These are phyloP conservation scores for Pristionchus japonicus DNA, from an alignment of 2,888 invertebrate species.

Conservation along the genomic window DNA sequence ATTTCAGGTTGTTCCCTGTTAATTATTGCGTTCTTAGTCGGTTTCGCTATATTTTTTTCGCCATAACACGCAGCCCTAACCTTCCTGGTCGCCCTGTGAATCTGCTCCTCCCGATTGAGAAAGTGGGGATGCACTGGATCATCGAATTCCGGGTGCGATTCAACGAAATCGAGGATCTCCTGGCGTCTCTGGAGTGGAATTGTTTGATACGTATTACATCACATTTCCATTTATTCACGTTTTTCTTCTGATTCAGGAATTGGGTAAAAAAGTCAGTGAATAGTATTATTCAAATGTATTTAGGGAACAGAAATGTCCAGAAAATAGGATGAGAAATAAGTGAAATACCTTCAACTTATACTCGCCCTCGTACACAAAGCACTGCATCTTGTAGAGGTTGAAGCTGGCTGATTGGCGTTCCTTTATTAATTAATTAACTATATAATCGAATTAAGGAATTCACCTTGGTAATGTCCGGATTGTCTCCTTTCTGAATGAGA, in stretches of 20 bases:
- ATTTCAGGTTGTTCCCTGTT: no score
- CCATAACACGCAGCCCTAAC: no score
- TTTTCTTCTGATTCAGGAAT: no score
- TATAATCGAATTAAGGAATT: no score
- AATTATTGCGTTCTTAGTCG: no score
- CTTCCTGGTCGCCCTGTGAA: slow-evolving; percentile 75
- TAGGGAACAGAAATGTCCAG: no score
- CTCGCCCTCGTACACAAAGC: neutral
- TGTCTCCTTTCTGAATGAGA: neutral
- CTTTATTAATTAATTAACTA: neutral
- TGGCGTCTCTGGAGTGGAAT: slow-evolving; percentile 60
- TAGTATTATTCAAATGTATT: no score
- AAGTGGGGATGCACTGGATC: slow-evolving; percentile 73
- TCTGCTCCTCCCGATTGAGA: slow-evolving; percentile 75
- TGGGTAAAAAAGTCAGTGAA: no score
- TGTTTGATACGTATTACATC: no score
- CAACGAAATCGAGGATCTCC: slow-evolving; percentile 58
- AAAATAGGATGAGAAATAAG: neutral
- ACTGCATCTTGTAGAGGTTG: slow-evolving; percentile 38
- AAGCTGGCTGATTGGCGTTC: neutral
- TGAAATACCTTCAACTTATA: neutral
- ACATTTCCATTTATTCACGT: no score
- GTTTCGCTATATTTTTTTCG: no score
- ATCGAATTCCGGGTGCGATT: slow-evolving; percentile 63
- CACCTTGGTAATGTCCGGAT: slow-evolving; percentile 51